These are phyloP conservation scores for Lepilemur ruficaudatus DNA, from an alignment of 2,797 vertebrate species.

Conservation along the genomic window DNA sequence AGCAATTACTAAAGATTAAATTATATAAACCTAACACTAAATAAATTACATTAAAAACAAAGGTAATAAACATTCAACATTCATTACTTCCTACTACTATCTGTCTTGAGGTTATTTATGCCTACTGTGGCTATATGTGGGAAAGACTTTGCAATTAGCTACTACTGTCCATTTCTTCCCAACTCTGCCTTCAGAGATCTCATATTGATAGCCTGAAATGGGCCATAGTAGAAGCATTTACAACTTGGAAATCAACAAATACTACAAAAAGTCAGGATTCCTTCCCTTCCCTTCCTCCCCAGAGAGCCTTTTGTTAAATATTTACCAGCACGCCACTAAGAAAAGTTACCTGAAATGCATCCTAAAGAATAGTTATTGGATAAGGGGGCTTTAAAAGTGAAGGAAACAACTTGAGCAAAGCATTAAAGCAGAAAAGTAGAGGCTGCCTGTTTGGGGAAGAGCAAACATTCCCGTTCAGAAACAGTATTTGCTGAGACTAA, in stretches of 20 bases:
- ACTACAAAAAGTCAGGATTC: neutral
- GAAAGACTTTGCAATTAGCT: neutral
- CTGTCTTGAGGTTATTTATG: neutral
- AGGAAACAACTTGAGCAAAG: neutral
- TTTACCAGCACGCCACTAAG: neutral
- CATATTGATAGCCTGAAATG: neutral
- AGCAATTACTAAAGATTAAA: neutral
- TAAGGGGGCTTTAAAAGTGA: neutral
- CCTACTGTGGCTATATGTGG: neutral
- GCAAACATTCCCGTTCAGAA: neutral
- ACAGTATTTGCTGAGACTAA: neutral
- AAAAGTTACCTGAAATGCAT: neutral
- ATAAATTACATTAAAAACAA: slow-evolving; percentile 15
- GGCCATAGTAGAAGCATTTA: neutral
- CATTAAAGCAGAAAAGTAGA: neutral
- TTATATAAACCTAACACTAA: neutral
- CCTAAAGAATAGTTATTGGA: neutral
- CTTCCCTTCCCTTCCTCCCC: neutral
- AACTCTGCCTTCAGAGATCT: neutral
- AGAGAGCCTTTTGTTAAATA: neutral
- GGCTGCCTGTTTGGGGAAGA: neutral
- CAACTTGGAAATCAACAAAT: neutral
- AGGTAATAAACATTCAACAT: neutral
- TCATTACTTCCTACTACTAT: neutral
- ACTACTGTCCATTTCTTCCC: neutral